Percentiles rank a stretch among this genome's conserved stretches.
These are phyloP conservation scores for Apogon talboti DNA, from an alignment of 2,797 vertebrate species.

Conservation along the genomic window DNA sequence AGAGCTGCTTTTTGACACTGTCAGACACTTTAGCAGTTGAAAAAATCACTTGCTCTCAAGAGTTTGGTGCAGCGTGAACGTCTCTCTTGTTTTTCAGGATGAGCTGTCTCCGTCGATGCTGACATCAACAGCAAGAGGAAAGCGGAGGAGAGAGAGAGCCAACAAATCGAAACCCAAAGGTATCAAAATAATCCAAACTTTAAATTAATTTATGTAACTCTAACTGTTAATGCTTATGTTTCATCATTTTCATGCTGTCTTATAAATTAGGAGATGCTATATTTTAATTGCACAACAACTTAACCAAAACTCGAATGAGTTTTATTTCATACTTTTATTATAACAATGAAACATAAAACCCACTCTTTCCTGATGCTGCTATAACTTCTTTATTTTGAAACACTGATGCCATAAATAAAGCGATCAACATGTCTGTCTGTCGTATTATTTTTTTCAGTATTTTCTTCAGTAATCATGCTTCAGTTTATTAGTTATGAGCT, in stretches of 20 bases:
- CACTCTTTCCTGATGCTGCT: neutral
- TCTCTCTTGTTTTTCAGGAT: conserved; percentile 48
- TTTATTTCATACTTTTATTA: no score
- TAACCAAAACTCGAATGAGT: neutral
- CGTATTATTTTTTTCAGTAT: neutral
- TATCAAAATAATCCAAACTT: neutral
- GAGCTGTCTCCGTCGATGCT: conserved; percentile 36
- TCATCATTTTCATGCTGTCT: neutral
- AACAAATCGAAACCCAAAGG: conserved; percentile 53
- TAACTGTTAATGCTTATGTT: neutral
- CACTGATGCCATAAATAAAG: no score
- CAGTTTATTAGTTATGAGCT: neutral
- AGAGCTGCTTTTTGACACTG: neutral
- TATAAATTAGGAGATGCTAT: neutral
- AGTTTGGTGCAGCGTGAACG: neutral
- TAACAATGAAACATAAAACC: neutral
- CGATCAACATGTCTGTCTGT: neutral
- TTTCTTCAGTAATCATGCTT: neutral
- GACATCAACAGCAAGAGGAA: conserved; percentile 19
- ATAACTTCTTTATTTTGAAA: neutral
- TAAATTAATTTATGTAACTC: neutral
- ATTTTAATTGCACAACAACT: neutral
- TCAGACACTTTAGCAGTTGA: neutral
- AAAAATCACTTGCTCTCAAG: neutral
- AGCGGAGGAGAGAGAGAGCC: conserved; percentile 40